Base-by-base conservation (phyloP, 2,797 vertebrate species). In the Varecia variegata region DNA sequence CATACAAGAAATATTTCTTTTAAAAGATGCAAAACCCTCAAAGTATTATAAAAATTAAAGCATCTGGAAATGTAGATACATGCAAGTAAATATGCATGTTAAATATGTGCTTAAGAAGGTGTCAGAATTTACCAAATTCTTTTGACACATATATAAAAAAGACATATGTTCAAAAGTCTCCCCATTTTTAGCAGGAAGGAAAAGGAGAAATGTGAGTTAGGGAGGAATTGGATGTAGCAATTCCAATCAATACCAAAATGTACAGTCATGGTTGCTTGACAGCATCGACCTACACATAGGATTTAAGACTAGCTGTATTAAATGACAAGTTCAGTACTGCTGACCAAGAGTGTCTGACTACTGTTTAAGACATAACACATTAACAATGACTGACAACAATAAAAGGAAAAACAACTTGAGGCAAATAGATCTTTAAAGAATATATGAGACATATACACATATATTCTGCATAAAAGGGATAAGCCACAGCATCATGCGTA, bases 241-340 rank as follows among this genome's bases (percentile, higher is more conserved):
- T 98, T 98, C 98, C 98, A 99, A 98, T 99, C 98, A 98, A 98
- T 99, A 99, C 97, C 97, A 98, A 99, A 99, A 98, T 98, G 98
- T 99, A 98, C 98, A 99, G 98, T 99, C 98, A 99, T 98, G 98
- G 98, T 98, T 98, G 98, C 98, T 95, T 98, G 98, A 99, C 98
- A 99, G 98, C 97, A 98, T 98, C 98, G 97, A 98, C 98, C 98
- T 98, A 98, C 97, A 98, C 98, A 97, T 2, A 98, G 97, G 98
- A 98, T 98, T 98, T 98, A 98, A 98, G 98, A 98, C 98, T 97
- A 97, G 97, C 98, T 97, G 96, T 98, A 98, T 98, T 98, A 98
- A 98, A 98, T 98, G 98, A 98, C 98, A 98, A 98, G 98, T 98
- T 98, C 98, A 98, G 98, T 97, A 96, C 97, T 98, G 97, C 98